Evolutionary conservation across 2,113 vertebrate species (phyloP).

Genomic region (Galbula dea): DNA sequence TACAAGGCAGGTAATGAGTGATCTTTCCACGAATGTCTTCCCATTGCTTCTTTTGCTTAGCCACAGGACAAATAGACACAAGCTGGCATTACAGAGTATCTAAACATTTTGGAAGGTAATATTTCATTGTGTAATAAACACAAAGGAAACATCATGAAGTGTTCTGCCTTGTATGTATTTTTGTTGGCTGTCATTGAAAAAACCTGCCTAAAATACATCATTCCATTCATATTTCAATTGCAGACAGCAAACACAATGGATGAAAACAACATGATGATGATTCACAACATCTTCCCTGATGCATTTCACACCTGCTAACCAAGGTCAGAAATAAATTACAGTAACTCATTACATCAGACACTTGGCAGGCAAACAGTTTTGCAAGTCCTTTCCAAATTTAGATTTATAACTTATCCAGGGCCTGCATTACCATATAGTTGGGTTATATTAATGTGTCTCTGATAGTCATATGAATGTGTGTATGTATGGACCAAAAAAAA

Average conservation of each 20-base stretch:
- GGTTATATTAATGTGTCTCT: neutral
- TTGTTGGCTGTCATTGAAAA: neutral
- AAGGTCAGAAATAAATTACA: neutral
- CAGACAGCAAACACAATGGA: neutral
- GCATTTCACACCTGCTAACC: slow-evolving; percentile 3
- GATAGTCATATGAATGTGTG: neutral
- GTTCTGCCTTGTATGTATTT: neutral
- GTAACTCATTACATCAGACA: neutral
- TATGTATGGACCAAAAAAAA: neutral
- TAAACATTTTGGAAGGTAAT: neutral
- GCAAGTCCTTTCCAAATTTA: neutral
- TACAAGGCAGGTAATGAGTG: neutral
- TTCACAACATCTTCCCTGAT: neutral
- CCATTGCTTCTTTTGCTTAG: neutral
- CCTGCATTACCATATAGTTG: neutral
- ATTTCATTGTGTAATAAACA: neutral
- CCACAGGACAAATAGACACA: neutral
- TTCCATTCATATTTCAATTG: slow-evolving; percentile 17
- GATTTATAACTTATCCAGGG: neutral
- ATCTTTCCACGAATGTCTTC: neutral
- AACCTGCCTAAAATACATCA: neutral
- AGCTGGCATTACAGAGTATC: neutral
- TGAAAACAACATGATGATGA: neutral
- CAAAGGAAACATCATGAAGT: neutral
- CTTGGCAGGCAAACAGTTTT: neutral